Evolutionary conservation across 2,113 vertebrate species (phyloP).

Genomic region (Oceanites oceanicus): DNA sequence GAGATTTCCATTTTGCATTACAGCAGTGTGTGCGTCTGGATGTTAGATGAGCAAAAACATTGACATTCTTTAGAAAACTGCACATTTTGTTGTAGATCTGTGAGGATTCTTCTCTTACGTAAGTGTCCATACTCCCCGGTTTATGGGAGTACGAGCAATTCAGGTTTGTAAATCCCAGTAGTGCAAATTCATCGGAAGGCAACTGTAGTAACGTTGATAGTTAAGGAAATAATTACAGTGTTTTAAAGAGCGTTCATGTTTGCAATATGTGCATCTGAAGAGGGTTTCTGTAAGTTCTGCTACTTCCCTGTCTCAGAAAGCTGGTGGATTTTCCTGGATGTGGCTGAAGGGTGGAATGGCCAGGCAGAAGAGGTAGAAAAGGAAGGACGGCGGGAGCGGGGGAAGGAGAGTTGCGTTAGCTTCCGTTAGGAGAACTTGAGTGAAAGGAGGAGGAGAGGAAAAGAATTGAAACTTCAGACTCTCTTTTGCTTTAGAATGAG

Average conservation of each 20-base stretch:
- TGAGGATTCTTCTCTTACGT: not conserved
- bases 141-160: not conserved
- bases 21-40: not conserved
- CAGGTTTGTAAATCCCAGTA: not conserved
- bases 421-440: not conserved
- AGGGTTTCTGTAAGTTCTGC: not conserved
- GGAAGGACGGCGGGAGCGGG: fast-evolving
- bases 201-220: fast-evolving
- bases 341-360: not conserved
- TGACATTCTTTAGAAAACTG: not conserved
- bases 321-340: not conserved
- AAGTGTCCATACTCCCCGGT: not conserved
- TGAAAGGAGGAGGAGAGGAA: not conserved
- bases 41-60: not conserved
- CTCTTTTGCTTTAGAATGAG: not conserved
- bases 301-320: not conserved
- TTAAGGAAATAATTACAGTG: not conserved
- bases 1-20: not conserved
- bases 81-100: fast-evolving
- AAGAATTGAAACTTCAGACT: not conserved
- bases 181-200: not conserved
- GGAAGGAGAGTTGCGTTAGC: not conserved
- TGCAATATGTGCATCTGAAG: not conserved
- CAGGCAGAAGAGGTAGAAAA: not conserved
- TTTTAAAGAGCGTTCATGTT: not conserved